phyloP scores from a whole-genome alignment of 2,888 invertebrate genomes.

The Oscheius myriophilus region DNA sequence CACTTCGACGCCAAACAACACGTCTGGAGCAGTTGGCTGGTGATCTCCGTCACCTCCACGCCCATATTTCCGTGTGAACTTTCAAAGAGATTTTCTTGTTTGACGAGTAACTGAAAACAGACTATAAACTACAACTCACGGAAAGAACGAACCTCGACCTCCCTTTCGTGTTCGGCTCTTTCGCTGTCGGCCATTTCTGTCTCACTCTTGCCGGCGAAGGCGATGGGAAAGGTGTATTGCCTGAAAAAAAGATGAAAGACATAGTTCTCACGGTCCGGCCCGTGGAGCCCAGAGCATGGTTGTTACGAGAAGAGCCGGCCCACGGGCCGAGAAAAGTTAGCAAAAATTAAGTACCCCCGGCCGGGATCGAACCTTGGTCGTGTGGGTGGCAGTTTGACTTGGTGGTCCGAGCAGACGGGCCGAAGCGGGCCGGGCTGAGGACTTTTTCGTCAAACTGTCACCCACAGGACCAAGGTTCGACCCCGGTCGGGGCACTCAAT shows the following conservation, averaged over 20 bases:
- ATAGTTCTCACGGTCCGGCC: too few relatives aligned
- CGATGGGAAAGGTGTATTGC: constrained; percentile 24
- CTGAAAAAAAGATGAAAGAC: background rate
- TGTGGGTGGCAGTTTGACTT: too few relatives aligned
- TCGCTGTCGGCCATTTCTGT: constrained; percentile 15
- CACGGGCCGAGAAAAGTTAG: too few relatives aligned
- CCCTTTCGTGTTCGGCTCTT: background rate
- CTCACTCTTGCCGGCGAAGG: constrained; percentile 17
- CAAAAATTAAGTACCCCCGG: too few relatives aligned
- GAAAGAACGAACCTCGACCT: constrained; percentile 8
- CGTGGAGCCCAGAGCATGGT: too few relatives aligned
- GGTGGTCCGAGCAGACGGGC: too few relatives aligned
- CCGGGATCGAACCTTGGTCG: too few relatives aligned
- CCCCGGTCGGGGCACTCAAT: too few relatives aligned
- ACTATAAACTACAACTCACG: background rate
- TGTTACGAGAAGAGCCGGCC: too few relatives aligned
- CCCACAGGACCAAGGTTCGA: too few relatives aligned
- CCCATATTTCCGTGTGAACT: constrained; percentile 6
- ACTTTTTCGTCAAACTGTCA: too few relatives aligned
- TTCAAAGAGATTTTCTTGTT: constrained; percentile 21
- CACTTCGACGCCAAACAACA: constrained; percentile 13
- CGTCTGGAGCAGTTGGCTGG: constrained; percentile 22
- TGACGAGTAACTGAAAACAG: constrained; percentile 4
- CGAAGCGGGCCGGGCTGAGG: too few relatives aligned
- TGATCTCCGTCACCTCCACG: constrained; percentile 7